phyloP scores from a whole-genome alignment of 2,113 vertebrate species.

The Pleuronectes platessa region DNA sequence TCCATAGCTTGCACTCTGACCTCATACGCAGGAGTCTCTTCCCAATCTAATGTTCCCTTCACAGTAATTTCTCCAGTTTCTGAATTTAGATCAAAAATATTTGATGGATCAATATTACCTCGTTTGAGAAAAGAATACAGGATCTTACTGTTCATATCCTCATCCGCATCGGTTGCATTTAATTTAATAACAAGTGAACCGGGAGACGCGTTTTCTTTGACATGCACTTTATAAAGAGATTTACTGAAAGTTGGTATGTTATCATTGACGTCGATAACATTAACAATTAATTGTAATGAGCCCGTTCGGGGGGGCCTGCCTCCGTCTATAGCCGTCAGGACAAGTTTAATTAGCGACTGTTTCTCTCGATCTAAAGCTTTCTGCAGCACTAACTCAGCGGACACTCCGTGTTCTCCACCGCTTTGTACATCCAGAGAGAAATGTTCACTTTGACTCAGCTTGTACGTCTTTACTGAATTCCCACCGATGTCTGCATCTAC shows the following conservation, averaged over 20 bases:
- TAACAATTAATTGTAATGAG: slow-evolving; percentile 47
- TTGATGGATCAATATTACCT: slow-evolving; percentile 74
- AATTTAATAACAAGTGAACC: slow-evolving; percentile 69
- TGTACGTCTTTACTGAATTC: slow-evolving; percentile 77
- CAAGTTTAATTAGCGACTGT: slow-evolving; percentile 56
- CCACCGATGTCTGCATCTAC: slow-evolving; percentile 71
- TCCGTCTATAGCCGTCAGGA: slow-evolving; percentile 73
- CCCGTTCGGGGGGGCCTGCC: slow-evolving; percentile 70
- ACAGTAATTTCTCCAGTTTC: slow-evolving; percentile 83
- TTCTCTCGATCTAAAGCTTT: slow-evolving; percentile 78
- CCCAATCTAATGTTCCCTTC: slow-evolving; percentile 77
- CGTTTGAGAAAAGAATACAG: slow-evolving; percentile 81
- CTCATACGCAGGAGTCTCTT: slow-evolving; percentile 65
- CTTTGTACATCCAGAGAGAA: slow-evolving; percentile 77
- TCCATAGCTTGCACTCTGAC: slow-evolving; percentile 75
- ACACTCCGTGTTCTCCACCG: slow-evolving; percentile 66
- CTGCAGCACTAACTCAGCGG: slow-evolving; percentile 68
- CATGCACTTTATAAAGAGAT: slow-evolving; percentile 72
- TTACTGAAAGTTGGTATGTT: slow-evolving; percentile 71
- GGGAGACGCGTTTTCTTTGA: slow-evolving; percentile 54
- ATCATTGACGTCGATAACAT: slow-evolving; percentile 67
- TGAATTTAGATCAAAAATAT: slow-evolving; percentile 78
- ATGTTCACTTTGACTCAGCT: slow-evolving; percentile 72
- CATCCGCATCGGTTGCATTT: slow-evolving; percentile 79
- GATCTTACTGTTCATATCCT: slow-evolving; percentile 59